Evolutionary conservation across 2,888 invertebrate species (phyloP).

Genomic region (Pollenia griseotomentosa): DNA sequence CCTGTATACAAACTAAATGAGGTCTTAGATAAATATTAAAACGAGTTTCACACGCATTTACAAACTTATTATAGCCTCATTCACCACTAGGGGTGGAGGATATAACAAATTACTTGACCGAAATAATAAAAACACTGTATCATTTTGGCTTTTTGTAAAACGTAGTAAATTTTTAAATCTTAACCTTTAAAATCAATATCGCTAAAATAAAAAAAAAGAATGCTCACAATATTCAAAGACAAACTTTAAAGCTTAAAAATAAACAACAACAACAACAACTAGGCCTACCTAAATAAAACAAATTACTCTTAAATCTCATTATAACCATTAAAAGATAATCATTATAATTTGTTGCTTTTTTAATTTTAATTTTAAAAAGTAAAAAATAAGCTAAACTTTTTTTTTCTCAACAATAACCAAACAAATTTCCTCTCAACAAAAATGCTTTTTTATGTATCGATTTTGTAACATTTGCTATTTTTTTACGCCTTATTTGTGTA

Average conservation of each 20-base stretch:
- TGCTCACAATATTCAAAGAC: conserved; percentile 73
- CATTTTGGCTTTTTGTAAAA: conserved; percentile 69
- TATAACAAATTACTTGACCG: too few species aligned
- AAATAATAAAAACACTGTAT: conserved; percentile 54
- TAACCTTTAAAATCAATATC: conserved; percentile 31
- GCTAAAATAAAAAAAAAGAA: conserved; percentile 63
- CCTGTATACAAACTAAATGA: too few species aligned
- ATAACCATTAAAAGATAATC: background rate
- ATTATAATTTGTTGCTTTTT: conserved; percentile 21
- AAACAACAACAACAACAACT: background rate
- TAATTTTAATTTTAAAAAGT: background rate
- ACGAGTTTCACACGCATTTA: too few species aligned
- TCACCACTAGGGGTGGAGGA: too few species aligned
- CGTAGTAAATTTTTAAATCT: conserved; percentile 29
- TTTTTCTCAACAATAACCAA: conserved; percentile 40
- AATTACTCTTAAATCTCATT: conserved; percentile 56
- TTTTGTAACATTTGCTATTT: conserved; percentile 81
- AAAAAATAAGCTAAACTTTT: conserved; percentile 6
- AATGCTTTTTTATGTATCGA: conserved; percentile 75
- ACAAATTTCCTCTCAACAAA: conserved; percentile 53
- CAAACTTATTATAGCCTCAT: too few species aligned
- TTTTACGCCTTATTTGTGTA: conserved; percentile 78
- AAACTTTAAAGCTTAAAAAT: background rate
- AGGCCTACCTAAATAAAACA: conserved; percentile 46
- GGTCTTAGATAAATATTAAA: too few species aligned